Evolutionary conservation across 23 tunicate genomes (phyloP).

Genomic region (Phallusia fumigata): DNA sequence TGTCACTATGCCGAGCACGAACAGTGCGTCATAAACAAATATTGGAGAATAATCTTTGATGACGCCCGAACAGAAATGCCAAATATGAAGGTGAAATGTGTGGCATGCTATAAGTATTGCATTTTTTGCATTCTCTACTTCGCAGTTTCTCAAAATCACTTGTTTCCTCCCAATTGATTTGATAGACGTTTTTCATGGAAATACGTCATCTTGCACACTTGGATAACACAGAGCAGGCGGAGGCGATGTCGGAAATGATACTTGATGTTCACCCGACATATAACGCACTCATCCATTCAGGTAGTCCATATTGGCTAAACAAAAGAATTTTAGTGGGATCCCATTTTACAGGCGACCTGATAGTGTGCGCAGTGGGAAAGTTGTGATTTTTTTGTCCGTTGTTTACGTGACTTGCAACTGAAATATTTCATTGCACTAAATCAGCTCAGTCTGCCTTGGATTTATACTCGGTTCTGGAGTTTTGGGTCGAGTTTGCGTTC

Average conservation of each 20-base stretch:
- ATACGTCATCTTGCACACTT: neutral
- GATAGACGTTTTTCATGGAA: slow-evolving; percentile 3
- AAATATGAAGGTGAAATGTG: neutral
- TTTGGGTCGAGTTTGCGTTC: no score
- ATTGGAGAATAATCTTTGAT: slow-evolving; percentile 22
- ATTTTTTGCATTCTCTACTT: no score
- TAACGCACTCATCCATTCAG: slow-evolving; percentile 29
- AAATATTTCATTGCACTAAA: no score
- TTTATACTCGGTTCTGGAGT: no score
- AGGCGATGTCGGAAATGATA: slow-evolving; percentile 28
- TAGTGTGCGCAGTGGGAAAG: no score
- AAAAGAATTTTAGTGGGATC: no score
- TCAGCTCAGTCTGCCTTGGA: no score
- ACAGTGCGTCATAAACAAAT: slow-evolving; percentile 12
- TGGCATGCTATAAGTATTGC: no score
- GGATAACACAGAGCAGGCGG: slow-evolving; percentile 24
- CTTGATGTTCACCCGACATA: slow-evolving; percentile 20
- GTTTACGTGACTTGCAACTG: no score
- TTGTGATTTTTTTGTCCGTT: no score
- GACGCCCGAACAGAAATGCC: neutral
- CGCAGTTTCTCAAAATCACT: no score
- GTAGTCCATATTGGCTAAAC: neutral
- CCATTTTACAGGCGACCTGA: no score
- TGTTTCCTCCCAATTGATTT: neutral
- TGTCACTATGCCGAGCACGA: slow-evolving; percentile 16